Percentiles rank a stretch among this genome's conserved stretches.
Conservation (phyloP, 1,140 invertebrate genomes). For the Lepeophtheirus salmonis region DNA sequence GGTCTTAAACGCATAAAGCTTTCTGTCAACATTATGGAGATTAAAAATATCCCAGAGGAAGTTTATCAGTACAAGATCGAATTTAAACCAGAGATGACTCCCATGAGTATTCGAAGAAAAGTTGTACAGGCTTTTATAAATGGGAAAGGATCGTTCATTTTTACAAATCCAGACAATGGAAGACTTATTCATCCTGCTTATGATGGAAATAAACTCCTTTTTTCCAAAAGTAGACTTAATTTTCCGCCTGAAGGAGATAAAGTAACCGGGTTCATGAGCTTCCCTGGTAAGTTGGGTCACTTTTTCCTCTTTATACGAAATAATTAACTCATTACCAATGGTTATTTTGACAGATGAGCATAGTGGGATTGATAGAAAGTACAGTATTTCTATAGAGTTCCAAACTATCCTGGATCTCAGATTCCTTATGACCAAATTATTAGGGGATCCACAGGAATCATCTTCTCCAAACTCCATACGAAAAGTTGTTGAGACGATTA, state of each 20-base stretch:
- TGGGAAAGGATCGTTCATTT: background rate
- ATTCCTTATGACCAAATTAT: background rate
- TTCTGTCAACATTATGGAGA: background rate
- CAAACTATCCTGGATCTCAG: background rate
- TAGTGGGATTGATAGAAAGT: background rate
- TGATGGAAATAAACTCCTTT: background rate
- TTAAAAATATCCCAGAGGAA: background rate
- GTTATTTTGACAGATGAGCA: background rate
- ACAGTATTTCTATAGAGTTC: background rate
- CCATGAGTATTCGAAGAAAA: background rate
- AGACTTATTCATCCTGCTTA: background rate
- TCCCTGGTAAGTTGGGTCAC: no score
- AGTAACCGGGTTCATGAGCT: no score
- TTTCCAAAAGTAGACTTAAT: background rate
- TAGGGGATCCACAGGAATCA: background rate
- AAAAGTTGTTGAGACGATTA: background rate
- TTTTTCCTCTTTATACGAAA: no score
- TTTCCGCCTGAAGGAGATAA: background rate
- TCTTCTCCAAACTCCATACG: background rate
- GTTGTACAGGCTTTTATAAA: background rate
- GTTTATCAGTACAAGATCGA: background rate
- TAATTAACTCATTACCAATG: background rate
- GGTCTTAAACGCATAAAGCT: background rate
- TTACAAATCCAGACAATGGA: background rate
- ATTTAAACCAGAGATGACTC: background rate